phyloP scores from a whole-genome alignment of 2,888 invertebrate species.

The Acanthosepion pharaonis region DNA sequence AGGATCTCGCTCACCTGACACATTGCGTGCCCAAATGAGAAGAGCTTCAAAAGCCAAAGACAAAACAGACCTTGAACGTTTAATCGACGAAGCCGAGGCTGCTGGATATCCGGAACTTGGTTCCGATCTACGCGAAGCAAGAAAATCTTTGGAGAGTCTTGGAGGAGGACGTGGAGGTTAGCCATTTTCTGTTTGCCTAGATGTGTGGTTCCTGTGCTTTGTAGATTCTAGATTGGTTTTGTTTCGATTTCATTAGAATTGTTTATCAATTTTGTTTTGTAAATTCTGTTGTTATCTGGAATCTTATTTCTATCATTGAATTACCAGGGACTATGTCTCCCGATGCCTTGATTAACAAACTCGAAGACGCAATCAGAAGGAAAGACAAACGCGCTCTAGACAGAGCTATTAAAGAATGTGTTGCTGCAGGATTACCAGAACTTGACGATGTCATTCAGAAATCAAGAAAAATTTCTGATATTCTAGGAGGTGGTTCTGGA shows the following conservation, averaged over 20 bases:
- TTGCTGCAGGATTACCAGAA: constrained; percentile 34
- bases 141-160: background rate
- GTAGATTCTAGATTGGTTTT: background rate
- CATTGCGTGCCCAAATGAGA: background rate
- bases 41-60: background rate
- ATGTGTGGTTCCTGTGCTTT: background rate
- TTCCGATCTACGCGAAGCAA: background rate
- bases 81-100: background rate
- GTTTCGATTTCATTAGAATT: background rate
- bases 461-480: constrained; percentile 16
- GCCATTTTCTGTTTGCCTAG: background rate
- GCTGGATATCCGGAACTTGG: background rate
- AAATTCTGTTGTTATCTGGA: background rate
- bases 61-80: background rate
- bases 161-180: background rate
- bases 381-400: constrained; percentile 37
- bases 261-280: background rate
- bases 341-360: background rate
- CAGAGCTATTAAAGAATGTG: background rate
- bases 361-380: background rate
- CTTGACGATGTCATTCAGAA: background rate
- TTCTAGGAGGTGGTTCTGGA: constrained; percentile 39
- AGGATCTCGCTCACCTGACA: background rate
- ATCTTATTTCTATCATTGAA: background rate
- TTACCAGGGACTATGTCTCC: background rate